A percentile compares a stretch with the other conserved stretches of the same genome.
These are phyloP conservation scores for Takifugu ocellatus DNA, from an alignment of 2,797 vertebrate genomes.

Conservation along the genomic window DNA sequence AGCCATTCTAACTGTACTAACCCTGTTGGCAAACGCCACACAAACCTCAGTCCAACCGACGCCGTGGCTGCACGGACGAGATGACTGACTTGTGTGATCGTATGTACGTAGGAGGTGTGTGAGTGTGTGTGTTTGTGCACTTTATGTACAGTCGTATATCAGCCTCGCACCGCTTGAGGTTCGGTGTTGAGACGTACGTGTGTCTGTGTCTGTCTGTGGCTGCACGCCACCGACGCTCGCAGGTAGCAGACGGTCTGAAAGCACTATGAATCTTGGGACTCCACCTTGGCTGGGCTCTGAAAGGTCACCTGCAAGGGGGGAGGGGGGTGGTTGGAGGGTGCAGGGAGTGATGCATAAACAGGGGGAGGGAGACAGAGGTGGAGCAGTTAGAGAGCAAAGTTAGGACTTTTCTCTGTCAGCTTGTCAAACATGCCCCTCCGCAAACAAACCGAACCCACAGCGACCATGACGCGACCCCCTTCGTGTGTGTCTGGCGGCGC, in stretches of 20 bases:
- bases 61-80: conserved; percentile 42
- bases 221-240: conserved; percentile 66
- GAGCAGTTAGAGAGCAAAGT: conserved; percentile 44
- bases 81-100: conserved; percentile 46
- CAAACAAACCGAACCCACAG: conserved; percentile 25
- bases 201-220: conserved; percentile 33
- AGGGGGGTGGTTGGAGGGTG: conserved; percentile 33
- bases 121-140: conserved; percentile 52
- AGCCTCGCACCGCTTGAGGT: conserved; percentile 49
- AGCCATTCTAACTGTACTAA: conserved; percentile 53
- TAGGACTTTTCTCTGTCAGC: conserved; percentile 35
- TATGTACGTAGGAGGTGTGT: conserved; percentile 52
- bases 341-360: conserved; percentile 49
- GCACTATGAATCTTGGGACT: conserved; percentile 69
- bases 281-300: conserved; percentile 64
- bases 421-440: conserved; percentile 56
- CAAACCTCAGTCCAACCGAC: conserved; percentile 56
- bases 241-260: conserved; percentile 70
- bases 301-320: conserved; percentile 59
- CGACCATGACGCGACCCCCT: conserved; percentile 28
- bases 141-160: conserved; percentile 70
- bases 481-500: conserved; percentile 24
- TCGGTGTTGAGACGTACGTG: conserved; percentile 38
- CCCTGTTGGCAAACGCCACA: conserved; percentile 61
- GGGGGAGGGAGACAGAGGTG: conserved; percentile 52